Evolutionary conservation across 2,888 invertebrate species (phyloP), one percentile per base, ranked within the genome.

Genomic region (Drosophila pegasa): DNA sequence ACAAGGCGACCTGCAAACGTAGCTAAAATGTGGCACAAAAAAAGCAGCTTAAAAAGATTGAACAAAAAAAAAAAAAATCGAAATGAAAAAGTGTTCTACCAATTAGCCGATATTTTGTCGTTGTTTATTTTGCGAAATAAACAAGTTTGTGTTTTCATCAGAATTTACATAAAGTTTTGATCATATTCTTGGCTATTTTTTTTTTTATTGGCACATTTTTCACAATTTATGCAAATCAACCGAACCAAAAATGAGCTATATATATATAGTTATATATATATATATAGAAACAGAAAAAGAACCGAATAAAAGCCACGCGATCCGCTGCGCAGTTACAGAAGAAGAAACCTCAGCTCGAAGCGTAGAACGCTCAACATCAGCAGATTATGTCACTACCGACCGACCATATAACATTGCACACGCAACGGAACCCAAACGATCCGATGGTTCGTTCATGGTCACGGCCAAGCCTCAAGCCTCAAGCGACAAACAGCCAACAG

Each of bases 281-380:
- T 18, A 52, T 27, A 29, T 55, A 27, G 8, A 50, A 10, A 70
- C 29, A 37, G n/a, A 48, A 1, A 57, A 48, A 48, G 14, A 41
- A 12, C 16, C 33, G 33, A 59, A 69, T 59, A 65, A 73, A 66
- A 73, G 62, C 69, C 63, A 61, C 65, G 65, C 78, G 75, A 73
- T 69, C 70, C 81, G 76, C 74, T 83, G 81, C 83, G 83, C 87
- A 83, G 81, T 83, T 87, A 87, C 87, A 86, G 84, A 77, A 83
- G 72, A 56, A 80, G 71, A 75, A 68, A 80, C 68, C 68, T 57
- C 69, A 78, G 78, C 74, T 68, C 65, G 55, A 76, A 61, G 67
- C 75, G 64, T 66, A 73, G 73, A 77, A 73, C 70, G 73, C 66
- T 65, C 67, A 74, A 80, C 67, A 87, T 83, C 83, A 87, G 87